Base-by-base conservation (phyloP, 2,888 invertebrate species). In the Drosophila colorata region DNA sequence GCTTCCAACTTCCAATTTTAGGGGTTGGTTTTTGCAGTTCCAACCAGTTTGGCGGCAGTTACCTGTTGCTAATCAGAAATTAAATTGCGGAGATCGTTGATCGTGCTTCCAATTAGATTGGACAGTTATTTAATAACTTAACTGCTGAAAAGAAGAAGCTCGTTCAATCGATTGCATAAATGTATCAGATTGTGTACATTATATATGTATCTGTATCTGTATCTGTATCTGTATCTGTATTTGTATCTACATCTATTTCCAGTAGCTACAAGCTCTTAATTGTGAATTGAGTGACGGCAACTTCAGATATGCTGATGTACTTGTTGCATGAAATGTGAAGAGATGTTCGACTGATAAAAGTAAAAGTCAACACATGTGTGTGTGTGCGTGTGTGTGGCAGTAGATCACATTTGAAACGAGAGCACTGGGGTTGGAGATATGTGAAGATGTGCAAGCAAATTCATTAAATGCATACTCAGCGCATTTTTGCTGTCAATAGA, bases 221-320 rank as follows among this genome's bases (percentile, higher is more conserved):
- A 59, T 52, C 44, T 49, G 23, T 53, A 66, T 51, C 55, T 58
- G 37, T 56, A 64, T 52, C 40, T 49, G 16, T 57, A 59, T 52
- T 41, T 49, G 23, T 53, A 66, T 51, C 55, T 58, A 40, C 59
- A 64, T 52, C 40, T 57, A 60, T 69, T 57, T 59, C 72, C 74
- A 73, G 74, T 73, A 78, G 74, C 78, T 41, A 78, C 68, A 68
- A 73, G 73, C 78, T 78, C 73, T 68, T 72, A 78, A 75, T 77
- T 75, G 73, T 56, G n/a, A n/a, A n/a, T 64, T 68, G 53, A 59
- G 46, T 56, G 77, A 67, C 56, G 71, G 66, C 60, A 53, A 53
- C 56, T 40, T 70, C 48, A 56, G 56, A 76, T 76, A 75, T 74
- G 51, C 53, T 69, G 58, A 55, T 63, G 58, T 59, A 52, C 55